phyloP scores from a whole-genome alignment of 1,140 invertebrate genomes.

The Ganaspis sp. region DNA sequence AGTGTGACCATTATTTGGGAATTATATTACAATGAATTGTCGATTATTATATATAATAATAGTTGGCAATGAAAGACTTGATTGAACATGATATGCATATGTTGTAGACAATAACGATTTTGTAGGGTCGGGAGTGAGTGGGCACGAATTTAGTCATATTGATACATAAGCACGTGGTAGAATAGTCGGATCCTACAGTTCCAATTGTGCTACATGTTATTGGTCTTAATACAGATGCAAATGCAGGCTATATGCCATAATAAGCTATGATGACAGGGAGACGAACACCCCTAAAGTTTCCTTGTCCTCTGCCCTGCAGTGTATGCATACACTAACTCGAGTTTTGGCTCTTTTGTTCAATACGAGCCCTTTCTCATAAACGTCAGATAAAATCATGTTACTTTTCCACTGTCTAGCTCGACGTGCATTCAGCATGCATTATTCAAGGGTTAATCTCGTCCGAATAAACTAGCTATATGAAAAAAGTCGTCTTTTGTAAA shows the following conservation, averaged over 20 bases:
- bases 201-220: conserved; percentile 54
- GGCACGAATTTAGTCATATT: conserved; percentile 37
- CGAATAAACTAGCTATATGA: conserved; percentile 62
- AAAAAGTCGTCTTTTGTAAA: conserved; percentile 54
- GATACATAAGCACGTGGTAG: conserved; percentile 42
- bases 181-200: conserved; percentile 45
- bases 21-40: not conserved
- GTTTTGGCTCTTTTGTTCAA: conserved; percentile 54
- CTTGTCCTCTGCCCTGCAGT: conserved; percentile 47
- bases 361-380: conserved; percentile 65
- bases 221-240: conserved; percentile 62
- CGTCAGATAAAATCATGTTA: conserved; percentile 71
- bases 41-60: no score
- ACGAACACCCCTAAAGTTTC: conserved; percentile 54
- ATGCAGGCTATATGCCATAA: conserved; percentile 54
- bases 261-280: conserved; percentile 56
- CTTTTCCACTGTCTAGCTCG: conserved; percentile 55
- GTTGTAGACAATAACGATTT: not conserved
- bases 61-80: not conserved
- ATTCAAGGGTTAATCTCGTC: conserved; percentile 71
- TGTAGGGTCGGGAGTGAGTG: conserved; percentile 34
- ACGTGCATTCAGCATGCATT: conserved; percentile 62
- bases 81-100: not conserved
- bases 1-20: not conserved
- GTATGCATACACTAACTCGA: conserved; percentile 51